Evolutionary conservation across 2,797 vertebrate genomes (phyloP).

Genomic region (Coendou prehensilis): DNA sequence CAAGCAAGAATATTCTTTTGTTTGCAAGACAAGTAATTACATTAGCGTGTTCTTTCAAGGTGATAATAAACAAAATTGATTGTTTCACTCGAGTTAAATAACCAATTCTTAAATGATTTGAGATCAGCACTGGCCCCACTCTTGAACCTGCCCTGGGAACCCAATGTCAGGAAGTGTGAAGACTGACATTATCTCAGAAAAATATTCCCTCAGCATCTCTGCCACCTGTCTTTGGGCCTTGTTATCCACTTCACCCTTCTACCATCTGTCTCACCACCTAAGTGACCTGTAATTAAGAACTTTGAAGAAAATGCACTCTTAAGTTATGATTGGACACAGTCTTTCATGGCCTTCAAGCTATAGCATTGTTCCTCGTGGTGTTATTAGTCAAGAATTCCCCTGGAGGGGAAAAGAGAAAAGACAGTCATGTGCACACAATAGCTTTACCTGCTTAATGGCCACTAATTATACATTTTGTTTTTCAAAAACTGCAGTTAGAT

Average conservation of each 20-base stretch:
- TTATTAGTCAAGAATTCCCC: slow-evolving; percentile 39
- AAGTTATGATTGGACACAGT: slow-evolving; percentile 22
- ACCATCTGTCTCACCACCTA: slow-evolving; percentile 74
- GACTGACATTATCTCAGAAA: slow-evolving; percentile 55
- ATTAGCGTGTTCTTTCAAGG: background rate
- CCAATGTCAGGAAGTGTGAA: background rate
- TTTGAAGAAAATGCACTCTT: slow-evolving; percentile 38
- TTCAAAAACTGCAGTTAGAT: slow-evolving; percentile 48
- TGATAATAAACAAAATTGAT: background rate
- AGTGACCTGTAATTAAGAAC: slow-evolving; percentile 75
- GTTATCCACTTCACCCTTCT: slow-evolving; percentile 63
- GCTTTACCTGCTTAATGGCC: slow-evolving; percentile 52
- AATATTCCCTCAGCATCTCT: background rate
- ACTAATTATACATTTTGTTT: slow-evolving; percentile 72
- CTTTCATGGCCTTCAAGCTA: slow-evolving; percentile 35
- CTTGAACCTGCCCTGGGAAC: background rate
- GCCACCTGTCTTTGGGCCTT: slow-evolving; percentile 71
- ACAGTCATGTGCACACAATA: background rate
- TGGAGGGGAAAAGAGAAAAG: background rate
- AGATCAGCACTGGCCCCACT: background rate
- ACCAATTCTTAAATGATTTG: slow-evolving; percentile 29
- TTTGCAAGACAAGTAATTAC: background rate
- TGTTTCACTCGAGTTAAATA: background rate
- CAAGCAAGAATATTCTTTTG: background rate
- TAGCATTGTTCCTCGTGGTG: background rate